Conservation (phyloP, 1,140 invertebrate species). For the Lysiphlebus fabarum region DNA sequence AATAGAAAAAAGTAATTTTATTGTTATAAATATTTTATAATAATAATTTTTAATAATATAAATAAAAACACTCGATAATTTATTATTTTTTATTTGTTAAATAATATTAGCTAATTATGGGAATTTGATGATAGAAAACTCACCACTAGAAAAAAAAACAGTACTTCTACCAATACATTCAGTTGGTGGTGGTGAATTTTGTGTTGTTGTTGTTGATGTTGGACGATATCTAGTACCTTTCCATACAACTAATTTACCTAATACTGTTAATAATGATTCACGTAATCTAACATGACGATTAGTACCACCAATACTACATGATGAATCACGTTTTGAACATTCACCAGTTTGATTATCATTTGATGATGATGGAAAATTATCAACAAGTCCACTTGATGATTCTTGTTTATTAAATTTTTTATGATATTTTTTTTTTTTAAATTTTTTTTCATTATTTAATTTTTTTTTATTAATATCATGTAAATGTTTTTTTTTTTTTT, state of each 20-base stretch:
- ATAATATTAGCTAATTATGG: too few species aligned
- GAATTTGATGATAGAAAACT: too few species aligned
- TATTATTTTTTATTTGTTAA: too few species aligned
- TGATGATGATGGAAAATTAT: conserved; percentile 42
- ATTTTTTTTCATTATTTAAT: conserved; percentile 14
- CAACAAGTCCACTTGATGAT: conserved; percentile 27
- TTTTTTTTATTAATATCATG: conserved; percentile 3
- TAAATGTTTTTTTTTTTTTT: background rate
- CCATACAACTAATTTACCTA: conserved; percentile 66
- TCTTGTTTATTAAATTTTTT: conserved; percentile 38
- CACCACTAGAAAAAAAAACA: conserved; percentile 63
- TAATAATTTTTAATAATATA: background rate
- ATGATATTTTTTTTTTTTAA: conserved; percentile 34
- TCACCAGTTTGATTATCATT: conserved; percentile 40
- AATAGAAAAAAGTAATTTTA: background rate
- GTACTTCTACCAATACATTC: conserved; percentile 62
- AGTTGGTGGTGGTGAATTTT: conserved; percentile 54
- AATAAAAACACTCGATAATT: background rate
- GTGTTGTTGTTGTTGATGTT: conserved; percentile 44
- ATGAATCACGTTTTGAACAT: conserved; percentile 46
- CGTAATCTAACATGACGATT: conserved; percentile 53
- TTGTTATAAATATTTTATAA: background rate
- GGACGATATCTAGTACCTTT: conserved; percentile 55
- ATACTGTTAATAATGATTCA: conserved; percentile 63
- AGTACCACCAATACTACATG: conserved; percentile 46